These are phyloP conservation scores for Eubucco bourcierii DNA, from an alignment of 2,113 vertebrate genomes.

Conservation along the genomic window DNA sequence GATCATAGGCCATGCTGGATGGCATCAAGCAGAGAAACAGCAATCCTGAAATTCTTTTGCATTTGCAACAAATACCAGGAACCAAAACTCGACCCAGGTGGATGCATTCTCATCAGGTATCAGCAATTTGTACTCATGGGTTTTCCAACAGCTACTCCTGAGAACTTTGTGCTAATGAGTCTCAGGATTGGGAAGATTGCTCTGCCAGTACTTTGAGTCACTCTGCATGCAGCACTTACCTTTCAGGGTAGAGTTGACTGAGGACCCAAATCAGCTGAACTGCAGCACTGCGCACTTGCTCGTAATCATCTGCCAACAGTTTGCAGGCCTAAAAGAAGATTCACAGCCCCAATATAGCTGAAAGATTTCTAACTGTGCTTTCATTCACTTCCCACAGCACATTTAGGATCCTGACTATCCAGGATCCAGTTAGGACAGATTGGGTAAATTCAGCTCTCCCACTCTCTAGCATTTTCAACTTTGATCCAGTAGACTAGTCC, in stretches of 20 bases:
- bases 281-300: constrained; percentile 95
- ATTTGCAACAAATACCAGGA: not conserved
- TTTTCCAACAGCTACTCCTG: not conserved
- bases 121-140: not conserved
- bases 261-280: constrained; percentile 96
- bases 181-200: not conserved
- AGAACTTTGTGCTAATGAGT: not conserved
- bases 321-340: constrained; percentile 85
- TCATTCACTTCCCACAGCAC: not conserved
- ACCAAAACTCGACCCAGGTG: not conserved
- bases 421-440: not conserved
- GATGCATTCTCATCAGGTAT: not conserved
- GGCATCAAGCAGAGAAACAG: not conserved
- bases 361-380: not conserved
- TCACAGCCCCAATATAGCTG: not conserved
- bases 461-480: not conserved
- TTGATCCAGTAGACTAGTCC: not conserved
- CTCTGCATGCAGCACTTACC: constrained; percentile 65
- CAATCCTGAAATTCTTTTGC: not conserved
- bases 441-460: not conserved
- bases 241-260: constrained; percentile 94
- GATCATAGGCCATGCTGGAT: not conserved
- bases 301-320: constrained; percentile 91
- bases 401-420: not conserved
- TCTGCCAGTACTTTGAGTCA: not conserved